Evolutionary conservation across 2,797 vertebrate genomes (phyloP).

Genomic region (Sandelia bainsii): DNA sequence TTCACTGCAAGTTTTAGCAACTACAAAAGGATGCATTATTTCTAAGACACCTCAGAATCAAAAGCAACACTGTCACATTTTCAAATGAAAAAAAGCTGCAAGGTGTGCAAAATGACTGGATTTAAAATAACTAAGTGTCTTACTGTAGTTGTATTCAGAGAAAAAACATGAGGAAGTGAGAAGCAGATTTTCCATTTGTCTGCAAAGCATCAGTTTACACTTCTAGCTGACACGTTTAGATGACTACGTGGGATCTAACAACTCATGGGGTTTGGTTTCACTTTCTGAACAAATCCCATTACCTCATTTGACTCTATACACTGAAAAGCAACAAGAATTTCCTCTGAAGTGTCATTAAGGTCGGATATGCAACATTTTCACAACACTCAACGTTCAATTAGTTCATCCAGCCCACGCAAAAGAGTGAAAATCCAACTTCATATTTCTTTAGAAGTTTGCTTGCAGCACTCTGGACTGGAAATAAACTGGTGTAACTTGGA

Average conservation of each 20-base stretch:
- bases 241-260: not conserved
- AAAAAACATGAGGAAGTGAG: slow-evolving; percentile 7
- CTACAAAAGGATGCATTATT: slow-evolving; percentile 20
- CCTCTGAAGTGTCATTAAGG: not conserved
- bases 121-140: not conserved
- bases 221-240: not conserved
- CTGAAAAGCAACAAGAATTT: slow-evolving; percentile 18
- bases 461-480: slow-evolving; percentile 11
- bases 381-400: not conserved
- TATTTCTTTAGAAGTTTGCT: slow-evolving; percentile 4
- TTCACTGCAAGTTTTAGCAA: slow-evolving; percentile 11
- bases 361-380: slow-evolving; percentile 19
- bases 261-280: slow-evolving; percentile 27
- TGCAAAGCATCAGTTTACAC: slow-evolving; percentile 18
- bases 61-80: too few species aligned
- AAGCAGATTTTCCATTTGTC: slow-evolving; percentile 22
- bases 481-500: slow-evolving; percentile 9
- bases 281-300: slow-evolving; percentile 18
- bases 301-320: not conserved
- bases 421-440: slow-evolving; percentile 16
- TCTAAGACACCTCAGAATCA: not conserved
- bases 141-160: not conserved
- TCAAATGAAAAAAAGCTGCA: not conserved
- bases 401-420: slow-evolving; percentile 2
- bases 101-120: not conserved